Base-by-base conservation (phyloP, 2,113 vertebrate species). In the Egretta garzetta region DNA sequence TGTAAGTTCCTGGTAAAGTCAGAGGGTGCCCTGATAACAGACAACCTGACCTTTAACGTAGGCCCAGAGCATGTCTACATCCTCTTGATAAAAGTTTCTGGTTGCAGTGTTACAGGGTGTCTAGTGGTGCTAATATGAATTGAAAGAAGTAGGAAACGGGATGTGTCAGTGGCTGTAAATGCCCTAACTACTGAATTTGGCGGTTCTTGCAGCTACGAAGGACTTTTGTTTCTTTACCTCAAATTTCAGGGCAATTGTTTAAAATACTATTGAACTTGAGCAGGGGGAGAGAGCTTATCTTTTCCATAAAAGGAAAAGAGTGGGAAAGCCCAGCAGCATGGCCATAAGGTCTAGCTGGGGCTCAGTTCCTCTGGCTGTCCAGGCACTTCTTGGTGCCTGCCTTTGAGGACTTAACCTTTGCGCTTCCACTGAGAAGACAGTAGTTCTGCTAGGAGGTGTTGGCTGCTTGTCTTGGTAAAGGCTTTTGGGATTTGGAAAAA, bases 311-410 rank as follows among this genome's bases (percentile, higher is more conserved):
- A 60, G 19, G 16, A 39, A 37, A 50, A 43, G 43, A 43, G 7
- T 47, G 10, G 5, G 6, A 4, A 56, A 75, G 12, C 19, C 20
- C 32, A 70, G 71, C 45, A 28, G 6, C 35, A 8, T 49, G 56
- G 8, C 33, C 0, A 0, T 32, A 28, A 75, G 10, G 9, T 64
- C 30, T 72, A 47, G 7, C 8, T 80, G 10, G 12, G 43, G 20
- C 26, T 86, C 26, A 37, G 0, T 83, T 77, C 22, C 47, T 62
- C 37, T 67, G 1, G 1, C 47, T 81, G 23, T 58, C 14, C 37
- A 37, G 49, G 6, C 9, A 8, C 19, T 89, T 45, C 13, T 60
- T 0, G 5, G 22, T 71, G 37, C 18, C 23, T 88, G 35, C 23
- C 37, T 80, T 47, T 83, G 72, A 83, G 37, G 21, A 15, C 28